A percentile compares a stretch with the other conserved stretches of the same genome.
These are phyloP conservation scores for Leptobrachium leishanense DNA, from an alignment of 2,113 vertebrate species.

Conservation along the genomic window DNA sequence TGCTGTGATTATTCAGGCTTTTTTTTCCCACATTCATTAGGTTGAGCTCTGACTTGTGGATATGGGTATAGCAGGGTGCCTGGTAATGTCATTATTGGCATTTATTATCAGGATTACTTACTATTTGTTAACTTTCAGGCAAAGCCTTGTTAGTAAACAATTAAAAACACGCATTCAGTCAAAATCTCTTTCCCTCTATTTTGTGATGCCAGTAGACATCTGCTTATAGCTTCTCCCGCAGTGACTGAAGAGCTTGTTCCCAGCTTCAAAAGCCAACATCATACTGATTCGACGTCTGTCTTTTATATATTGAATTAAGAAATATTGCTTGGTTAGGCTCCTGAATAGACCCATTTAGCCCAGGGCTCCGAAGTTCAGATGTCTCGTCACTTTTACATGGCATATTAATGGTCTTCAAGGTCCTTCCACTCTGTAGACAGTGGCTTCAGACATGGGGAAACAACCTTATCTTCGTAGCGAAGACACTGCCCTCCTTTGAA, in stretches of 20 bases:
- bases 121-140: no score
- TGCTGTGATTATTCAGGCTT: no score
- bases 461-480: constrained; percentile 10
- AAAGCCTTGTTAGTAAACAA: no score
- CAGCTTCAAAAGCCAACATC: constrained; percentile 21
- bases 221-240: constrained; percentile 13
- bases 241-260: constrained; percentile 32
- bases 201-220: constrained; percentile 6
- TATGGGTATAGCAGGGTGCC: no score
- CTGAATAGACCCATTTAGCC: constrained; percentile 18
- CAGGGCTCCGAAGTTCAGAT: constrained; percentile 27
- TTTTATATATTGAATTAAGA: constrained; percentile 37
- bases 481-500: constrained; percentile 28
- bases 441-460: constrained; percentile 24
- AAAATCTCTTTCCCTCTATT: background rate
- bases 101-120: no score
- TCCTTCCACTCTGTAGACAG: constrained; percentile 24
- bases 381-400: constrained; percentile 8
- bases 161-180: no score
- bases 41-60: no score
- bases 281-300: constrained; percentile 27
- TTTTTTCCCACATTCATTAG: no score
- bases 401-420: constrained; percentile 19
- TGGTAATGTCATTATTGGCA: no score
- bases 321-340: constrained; percentile 25